Conservation (phyloP, 2,888 invertebrate genomes). For the Eugnorisma glareosa region DNA sequence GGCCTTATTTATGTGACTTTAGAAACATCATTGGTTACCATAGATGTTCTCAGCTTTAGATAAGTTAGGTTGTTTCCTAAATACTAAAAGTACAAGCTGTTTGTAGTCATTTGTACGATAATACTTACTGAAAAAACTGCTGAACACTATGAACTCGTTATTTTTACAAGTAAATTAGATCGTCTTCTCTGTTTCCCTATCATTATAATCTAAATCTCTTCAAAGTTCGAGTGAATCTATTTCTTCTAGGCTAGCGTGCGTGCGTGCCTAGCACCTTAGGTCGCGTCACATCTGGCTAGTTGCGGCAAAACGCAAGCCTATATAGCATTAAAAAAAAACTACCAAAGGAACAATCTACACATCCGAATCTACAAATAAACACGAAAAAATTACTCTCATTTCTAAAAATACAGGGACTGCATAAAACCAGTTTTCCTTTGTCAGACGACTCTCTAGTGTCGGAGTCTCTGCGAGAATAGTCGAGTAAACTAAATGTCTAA, state of each 20-base stretch:
- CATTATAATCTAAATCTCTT: neutral
- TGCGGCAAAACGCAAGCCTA: neutral
- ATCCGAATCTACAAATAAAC: slow-evolving; percentile 14
- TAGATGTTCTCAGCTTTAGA: neutral
- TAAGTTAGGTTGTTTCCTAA: neutral
- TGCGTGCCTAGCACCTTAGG: neutral
- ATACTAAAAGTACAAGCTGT: neutral
- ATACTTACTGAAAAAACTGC: too few species aligned
- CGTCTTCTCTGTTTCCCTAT: neutral
- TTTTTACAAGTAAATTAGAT: neutral
- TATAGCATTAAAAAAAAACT: too few species aligned
- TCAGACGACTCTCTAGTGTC: slow-evolving; percentile 13
- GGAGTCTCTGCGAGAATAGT: slow-evolving; percentile 28
- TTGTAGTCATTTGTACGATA: neutral
- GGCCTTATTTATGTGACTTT: neutral
- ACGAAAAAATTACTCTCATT: slow-evolving; percentile 1
- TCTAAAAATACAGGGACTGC: slow-evolving; percentile 1
- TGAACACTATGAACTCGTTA: neutral
- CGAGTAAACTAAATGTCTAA: slow-evolving; percentile 51
- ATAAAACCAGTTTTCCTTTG: slow-evolving; percentile 20
- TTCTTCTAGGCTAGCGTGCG: neutral
- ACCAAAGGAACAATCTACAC: neutral
- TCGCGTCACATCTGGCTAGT: neutral
- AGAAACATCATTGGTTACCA: too few species aligned
- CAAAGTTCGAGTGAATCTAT: neutral